A percentile compares a stretch with the other conserved stretches of the same genome.
Conservation (phyloP, 2,113 vertebrate species). For the Mungos mungo region DNA sequence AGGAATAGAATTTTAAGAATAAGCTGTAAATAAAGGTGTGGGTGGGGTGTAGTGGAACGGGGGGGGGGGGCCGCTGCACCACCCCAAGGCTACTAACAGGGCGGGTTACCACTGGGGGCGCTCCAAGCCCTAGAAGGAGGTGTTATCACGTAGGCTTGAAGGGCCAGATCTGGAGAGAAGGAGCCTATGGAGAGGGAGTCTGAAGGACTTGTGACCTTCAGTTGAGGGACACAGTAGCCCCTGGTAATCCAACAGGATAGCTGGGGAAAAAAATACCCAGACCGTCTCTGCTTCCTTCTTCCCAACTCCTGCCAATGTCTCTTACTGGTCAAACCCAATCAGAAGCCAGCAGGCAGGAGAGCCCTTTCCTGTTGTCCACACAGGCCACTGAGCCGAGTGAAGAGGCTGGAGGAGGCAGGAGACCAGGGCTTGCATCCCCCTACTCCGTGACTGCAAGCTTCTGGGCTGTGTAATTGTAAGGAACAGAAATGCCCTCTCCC, state of each 20-base stretch:
- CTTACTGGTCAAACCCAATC: neutral
- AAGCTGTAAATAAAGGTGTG: neutral
- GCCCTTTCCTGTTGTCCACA: neutral
- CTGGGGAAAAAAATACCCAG: neutral
- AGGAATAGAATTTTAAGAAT: neutral
- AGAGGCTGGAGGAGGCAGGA: neutral
- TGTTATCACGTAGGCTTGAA: neutral
- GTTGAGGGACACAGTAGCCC: neutral
- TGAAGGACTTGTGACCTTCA: neutral
- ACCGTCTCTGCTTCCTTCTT: neutral
- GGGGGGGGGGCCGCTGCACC: accelerated
- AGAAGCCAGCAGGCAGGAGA: neutral
- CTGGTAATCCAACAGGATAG: neutral
- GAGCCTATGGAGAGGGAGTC: neutral
- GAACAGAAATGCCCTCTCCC: neutral
- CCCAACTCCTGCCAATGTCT: neutral
- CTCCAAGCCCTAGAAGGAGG: neutral
- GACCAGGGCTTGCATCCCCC: neutral
- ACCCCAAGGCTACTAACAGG: neutral
- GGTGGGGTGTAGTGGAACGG: neutral
- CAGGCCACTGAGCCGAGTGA: no score
- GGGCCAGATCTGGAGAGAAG: neutral
- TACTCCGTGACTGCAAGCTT: neutral
- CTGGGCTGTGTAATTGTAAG: neutral
- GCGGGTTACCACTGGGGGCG: neutral